These are phyloP conservation scores for Camponotus floridanus DNA, from an alignment of 1,140 invertebrate species.

Conservation along the genomic window DNA sequence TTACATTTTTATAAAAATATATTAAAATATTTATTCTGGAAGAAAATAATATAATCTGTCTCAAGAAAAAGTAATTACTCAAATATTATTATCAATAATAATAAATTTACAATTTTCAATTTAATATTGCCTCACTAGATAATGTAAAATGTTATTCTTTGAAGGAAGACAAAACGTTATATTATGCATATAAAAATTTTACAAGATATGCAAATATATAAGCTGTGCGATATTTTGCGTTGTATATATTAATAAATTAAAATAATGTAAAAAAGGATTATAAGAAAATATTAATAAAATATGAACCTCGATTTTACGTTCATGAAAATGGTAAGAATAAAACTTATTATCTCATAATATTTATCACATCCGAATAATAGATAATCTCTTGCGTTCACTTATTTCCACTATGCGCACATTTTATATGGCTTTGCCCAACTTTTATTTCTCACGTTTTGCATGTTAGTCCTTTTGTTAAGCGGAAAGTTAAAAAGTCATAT, in stretches of 20 bases:
- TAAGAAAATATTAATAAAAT: not conserved
- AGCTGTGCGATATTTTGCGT: not conserved
- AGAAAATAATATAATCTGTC: not conserved
- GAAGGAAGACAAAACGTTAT: not conserved
- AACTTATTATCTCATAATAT: not conserved
- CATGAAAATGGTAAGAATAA: not conserved
- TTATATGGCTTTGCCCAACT: slow-evolving; percentile 31
- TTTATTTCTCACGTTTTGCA: slow-evolving; percentile 19
- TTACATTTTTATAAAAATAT: not conserved
- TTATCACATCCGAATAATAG: not conserved
- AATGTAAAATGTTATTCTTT: not conserved
- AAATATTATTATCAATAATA: not conserved
- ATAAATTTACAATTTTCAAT: not conserved
- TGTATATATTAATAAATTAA: slow-evolving; percentile 10
- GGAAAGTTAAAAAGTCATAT: slow-evolving; percentile 28
- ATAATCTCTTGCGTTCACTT: not conserved
- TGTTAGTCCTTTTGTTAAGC: not conserved
- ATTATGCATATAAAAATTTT: not conserved
- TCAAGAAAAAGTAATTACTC: not conserved
- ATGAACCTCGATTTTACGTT: not conserved
- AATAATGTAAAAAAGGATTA: not conserved
- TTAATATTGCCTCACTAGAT: not conserved
- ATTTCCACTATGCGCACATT: not conserved
- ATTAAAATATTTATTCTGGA: not conserved
- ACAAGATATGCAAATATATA: not conserved